These are phyloP conservation scores for Darevskia nairensis DNA, from an alignment of 2,797 vertebrate species.

Conservation along the genomic window DNA sequence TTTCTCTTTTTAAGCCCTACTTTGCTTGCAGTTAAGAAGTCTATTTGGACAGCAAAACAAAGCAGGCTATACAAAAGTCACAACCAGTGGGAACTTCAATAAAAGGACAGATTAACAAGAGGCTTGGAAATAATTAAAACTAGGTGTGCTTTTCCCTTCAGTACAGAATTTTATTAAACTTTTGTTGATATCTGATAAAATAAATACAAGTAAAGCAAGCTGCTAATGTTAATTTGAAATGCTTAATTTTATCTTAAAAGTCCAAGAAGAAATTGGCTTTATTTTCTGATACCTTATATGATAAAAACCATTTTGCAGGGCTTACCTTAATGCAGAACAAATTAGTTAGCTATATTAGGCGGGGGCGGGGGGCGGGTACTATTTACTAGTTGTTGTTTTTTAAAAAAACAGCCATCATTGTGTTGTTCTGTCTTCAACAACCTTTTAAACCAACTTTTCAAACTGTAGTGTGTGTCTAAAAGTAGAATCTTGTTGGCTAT, in stretches of 20 bases:
- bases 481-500: neutral
- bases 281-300: constrained; percentile 19
- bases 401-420: too few relatives aligned
- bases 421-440: constrained; percentile 33
- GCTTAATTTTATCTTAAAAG: too few relatives aligned
- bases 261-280: too few relatives aligned
- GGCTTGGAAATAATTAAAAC: neutral
- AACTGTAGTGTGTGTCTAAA: constrained; percentile 21
- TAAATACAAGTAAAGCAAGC: constrained; percentile 17
- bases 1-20: neutral
- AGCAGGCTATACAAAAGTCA: neutral
- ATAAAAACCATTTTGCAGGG: constrained; percentile 51
- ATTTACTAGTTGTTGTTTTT: too few relatives aligned
- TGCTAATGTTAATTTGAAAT: too few relatives aligned
- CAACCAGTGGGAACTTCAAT: neutral
- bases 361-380: neutral
- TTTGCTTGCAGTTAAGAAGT: constrained; percentile 9
- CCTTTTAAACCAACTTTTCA: constrained; percentile 47
- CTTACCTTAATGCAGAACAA: constrained; percentile 56
- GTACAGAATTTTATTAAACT: neutral
- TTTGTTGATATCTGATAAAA: constrained; percentile 34
- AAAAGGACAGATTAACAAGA: constrained; percentile 37
- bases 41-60: too few relatives aligned
- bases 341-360: constrained; percentile 19
- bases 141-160: neutral